phyloP scores from a whole-genome alignment of 2,888 invertebrate species.

The Ypsolopha scabrella region DNA sequence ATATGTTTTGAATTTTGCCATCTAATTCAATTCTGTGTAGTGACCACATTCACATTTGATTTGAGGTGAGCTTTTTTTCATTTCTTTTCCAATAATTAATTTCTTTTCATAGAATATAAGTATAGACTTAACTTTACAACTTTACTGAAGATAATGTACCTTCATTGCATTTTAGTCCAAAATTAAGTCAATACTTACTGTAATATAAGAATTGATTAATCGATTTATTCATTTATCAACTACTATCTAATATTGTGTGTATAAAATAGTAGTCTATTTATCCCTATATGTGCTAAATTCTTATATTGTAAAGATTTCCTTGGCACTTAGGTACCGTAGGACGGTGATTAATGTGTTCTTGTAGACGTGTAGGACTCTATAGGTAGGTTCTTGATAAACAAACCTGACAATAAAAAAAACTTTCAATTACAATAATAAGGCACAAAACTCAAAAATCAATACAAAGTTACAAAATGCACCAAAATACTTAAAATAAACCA shows the following conservation, averaged over 20 bases:
- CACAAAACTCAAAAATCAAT: background rate
- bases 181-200: background rate
- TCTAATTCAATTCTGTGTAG: background rate
- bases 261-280: slow-evolving; percentile 1
- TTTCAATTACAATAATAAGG: background rate
- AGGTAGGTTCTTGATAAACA: too few relatives aligned
- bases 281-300: background rate
- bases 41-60: too few relatives aligned
- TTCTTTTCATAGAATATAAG: too few relatives aligned
- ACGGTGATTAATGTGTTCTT: background rate
- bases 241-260: background rate
- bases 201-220: too few relatives aligned
- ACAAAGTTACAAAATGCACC: background rate
- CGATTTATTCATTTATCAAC: background rate
- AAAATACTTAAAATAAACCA: background rate
- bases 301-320: background rate
- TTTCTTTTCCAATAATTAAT: too few relatives aligned
- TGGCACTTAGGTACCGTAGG: slow-evolving; percentile 3
- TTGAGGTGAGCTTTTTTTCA: too few relatives aligned
- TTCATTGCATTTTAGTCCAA: background rate
- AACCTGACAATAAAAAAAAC: too few relatives aligned
- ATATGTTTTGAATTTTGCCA: background rate
- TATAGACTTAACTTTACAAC: too few relatives aligned
- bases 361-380: too few relatives aligned
- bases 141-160: background rate